Percentiles rank a stretch among this genome's conserved stretches.
Evolutionary conservation across 1,140 invertebrate genomes (phyloP).

Genomic region (Chlorops oryzae): DNA sequence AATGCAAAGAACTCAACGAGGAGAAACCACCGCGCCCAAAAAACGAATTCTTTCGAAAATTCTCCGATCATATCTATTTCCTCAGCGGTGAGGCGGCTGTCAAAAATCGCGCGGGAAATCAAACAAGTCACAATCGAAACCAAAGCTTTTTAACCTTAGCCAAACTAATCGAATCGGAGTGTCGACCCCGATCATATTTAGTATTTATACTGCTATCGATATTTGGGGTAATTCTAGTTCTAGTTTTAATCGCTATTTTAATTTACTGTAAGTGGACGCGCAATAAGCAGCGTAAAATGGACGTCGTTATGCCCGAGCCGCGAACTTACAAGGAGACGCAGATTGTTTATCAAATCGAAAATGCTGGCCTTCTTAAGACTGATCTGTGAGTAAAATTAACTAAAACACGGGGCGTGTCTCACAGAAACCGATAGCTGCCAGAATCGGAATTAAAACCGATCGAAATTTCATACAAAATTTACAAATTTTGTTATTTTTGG

Average conservation of each 20-base stretch:
- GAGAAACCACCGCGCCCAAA: slow-evolving; percentile 28
- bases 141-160: slow-evolving; percentile 24
- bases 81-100: not conserved
- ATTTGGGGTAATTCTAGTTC: slow-evolving; percentile 32
- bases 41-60: slow-evolving; percentile 30
- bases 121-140: slow-evolving; percentile 15
- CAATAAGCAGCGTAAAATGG: slow-evolving; percentile 50
- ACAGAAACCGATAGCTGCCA: too few relatives aligned
- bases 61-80: slow-evolving; percentile 29
- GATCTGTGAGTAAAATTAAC: slow-evolving; percentile 66
- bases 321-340: slow-evolving; percentile 77
- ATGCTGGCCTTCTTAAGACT: slow-evolving; percentile 70
- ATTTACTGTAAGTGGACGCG: slow-evolving; percentile 40
- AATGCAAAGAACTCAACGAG: slow-evolving; percentile 30
- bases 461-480: too few relatives aligned
- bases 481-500: too few relatives aligned
- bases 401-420: not conserved
- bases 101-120: not conserved
- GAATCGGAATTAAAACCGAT: too few relatives aligned
- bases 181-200: slow-evolving; percentile 19
- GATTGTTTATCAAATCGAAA: slow-evolving; percentile 75
- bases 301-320: slow-evolving; percentile 70
- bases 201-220: too few relatives aligned
- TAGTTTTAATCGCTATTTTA: slow-evolving; percentile 43
- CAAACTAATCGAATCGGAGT: slow-evolving; percentile 17